phyloP scores from a whole-genome alignment of 2,113 vertebrate species.

The Andinoacara biseriatus region DNA sequence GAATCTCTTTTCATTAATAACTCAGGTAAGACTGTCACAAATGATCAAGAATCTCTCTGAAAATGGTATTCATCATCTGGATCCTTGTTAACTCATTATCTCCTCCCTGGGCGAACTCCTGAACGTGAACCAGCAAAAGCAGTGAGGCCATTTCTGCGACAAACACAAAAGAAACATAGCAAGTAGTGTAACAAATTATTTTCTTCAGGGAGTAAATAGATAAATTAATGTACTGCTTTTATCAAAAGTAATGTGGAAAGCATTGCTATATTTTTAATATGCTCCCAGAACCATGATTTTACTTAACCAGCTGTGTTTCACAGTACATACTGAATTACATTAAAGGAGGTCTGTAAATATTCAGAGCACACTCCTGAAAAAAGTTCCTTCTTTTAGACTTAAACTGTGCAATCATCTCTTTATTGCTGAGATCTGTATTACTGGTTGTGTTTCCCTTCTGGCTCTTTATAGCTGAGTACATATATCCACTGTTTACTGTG shows the following conservation, averaged over 20 bases:
- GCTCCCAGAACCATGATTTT: not conserved
- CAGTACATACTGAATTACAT: not conserved
- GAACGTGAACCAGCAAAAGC: too few relatives aligned
- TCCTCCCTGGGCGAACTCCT: too few relatives aligned
- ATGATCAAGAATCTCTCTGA: too few relatives aligned
- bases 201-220: not conserved
- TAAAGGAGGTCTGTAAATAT: not conserved
- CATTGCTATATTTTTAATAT: not conserved
- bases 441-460: not conserved
- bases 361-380: not conserved
- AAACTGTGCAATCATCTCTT: not conserved
- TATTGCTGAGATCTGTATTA: not conserved
- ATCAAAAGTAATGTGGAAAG: not conserved
- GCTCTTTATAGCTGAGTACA: conserved; percentile 7
- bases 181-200: not conserved
- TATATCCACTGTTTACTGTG: conserved; percentile 37
- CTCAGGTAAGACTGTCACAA: too few relatives aligned
- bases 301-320: not conserved
- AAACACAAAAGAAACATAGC: not conserved
- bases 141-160: too few relatives aligned
- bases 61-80: too few relatives aligned
- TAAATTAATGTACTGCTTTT: not conserved
- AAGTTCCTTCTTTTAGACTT: not conserved
- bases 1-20: too few relatives aligned
- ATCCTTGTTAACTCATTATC: too few relatives aligned